A percentile compares a stretch with the other conserved stretches of the same genome.
These are phyloP conservation scores for Stramonita haemastoma DNA, from an alignment of 2,888 invertebrate genomes.

Conservation along the genomic window DNA sequence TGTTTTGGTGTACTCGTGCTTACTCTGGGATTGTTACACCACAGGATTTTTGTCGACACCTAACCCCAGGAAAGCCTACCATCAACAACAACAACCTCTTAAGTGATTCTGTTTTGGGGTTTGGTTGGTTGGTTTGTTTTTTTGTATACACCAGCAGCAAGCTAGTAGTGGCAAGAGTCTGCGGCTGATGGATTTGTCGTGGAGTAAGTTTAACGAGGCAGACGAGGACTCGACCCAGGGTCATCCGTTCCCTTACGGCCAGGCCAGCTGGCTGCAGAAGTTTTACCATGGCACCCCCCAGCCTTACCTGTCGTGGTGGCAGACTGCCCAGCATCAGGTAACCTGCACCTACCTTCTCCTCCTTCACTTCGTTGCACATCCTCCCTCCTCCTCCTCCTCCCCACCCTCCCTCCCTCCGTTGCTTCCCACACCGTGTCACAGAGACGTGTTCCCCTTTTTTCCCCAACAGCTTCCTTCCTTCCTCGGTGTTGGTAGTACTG, in stretches of 20 bases:
- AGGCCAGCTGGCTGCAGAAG: constrained; percentile 32
- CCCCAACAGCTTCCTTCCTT: no score
- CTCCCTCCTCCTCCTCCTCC: background rate
- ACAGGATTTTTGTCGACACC: no score
- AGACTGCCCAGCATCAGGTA: constrained; percentile 29
- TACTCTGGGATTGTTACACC: no score
- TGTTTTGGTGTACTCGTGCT: no score
- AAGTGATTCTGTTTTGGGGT: background rate
- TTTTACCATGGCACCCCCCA: constrained; percentile 35
- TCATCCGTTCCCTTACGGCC: background rate
- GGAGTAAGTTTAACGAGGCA: background rate
- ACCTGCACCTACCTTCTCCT: no score
- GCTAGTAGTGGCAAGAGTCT: background rate
- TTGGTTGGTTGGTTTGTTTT: background rate
- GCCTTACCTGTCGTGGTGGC: constrained; percentile 37
- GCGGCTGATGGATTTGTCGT: constrained; percentile 6
- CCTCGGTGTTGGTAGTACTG: no score
- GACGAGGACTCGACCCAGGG: background rate
- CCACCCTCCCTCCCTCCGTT: background rate
- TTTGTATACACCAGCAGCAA: background rate
- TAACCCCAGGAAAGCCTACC: no score
- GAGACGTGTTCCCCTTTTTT: no score
- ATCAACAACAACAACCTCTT: no score
- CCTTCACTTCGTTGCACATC: no score
- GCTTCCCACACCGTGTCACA: no score